Conservation (phyloP, 2,797 vertebrate genomes). For the Naso thynnoides region DNA sequence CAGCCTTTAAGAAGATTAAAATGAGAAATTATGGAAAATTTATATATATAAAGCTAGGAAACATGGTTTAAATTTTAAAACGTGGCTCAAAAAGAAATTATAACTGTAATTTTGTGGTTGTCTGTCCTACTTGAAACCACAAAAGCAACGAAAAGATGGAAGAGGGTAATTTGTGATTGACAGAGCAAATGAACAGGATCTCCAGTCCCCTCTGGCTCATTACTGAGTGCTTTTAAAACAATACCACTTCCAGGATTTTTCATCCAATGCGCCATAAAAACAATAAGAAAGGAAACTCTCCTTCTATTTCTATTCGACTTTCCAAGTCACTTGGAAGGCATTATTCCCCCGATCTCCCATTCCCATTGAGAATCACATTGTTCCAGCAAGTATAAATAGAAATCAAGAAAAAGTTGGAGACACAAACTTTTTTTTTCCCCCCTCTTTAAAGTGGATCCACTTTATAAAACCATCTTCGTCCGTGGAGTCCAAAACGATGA, state of each 20-base stretch:
- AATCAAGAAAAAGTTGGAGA: slow-evolving; percentile 73
- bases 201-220: slow-evolving; percentile 34
- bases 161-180: slow-evolving; percentile 7
- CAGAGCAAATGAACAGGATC: slow-evolving; percentile 31
- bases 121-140: neutral
- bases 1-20: neutral
- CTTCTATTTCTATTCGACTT: slow-evolving; percentile 50
- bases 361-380: slow-evolving; percentile 65
- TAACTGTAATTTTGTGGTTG: slow-evolving; percentile 9
- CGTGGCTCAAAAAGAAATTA: neutral
- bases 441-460: slow-evolving; percentile 76
- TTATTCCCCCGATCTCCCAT: slow-evolving; percentile 58
- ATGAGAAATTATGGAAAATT: neutral
- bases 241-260: slow-evolving; percentile 54
- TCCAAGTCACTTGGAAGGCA: slow-evolving; percentile 65
- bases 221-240: slow-evolving; percentile 35
- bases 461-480: slow-evolving; percentile 75
- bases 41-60: neutral
- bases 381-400: slow-evolving; percentile 78
- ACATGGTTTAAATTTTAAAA: neutral
- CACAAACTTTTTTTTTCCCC: slow-evolving; percentile 60
- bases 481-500: slow-evolving; percentile 68
- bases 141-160: neutral
- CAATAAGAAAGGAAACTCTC: slow-evolving; percentile 72
- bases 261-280: slow-evolving; percentile 46